These are phyloP conservation scores for Cydia strobilella DNA, from an alignment of 1,140 invertebrate species.

Conservation along the genomic window DNA sequence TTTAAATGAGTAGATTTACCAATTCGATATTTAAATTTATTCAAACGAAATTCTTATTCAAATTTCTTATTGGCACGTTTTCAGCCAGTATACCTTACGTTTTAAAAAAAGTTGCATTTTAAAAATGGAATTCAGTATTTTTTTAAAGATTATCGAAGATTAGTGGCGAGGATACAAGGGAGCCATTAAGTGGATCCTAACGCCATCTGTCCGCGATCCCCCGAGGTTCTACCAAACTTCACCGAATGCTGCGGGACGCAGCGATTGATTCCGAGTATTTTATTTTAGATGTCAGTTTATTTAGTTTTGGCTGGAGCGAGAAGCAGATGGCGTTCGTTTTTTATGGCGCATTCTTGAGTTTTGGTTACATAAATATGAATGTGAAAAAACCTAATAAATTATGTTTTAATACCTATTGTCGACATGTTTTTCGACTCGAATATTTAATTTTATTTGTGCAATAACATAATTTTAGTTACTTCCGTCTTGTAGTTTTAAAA, in stretches of 20 bases:
- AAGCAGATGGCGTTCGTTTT: neutral
- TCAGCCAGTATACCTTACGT: neutral
- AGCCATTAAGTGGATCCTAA: conserved; percentile 66
- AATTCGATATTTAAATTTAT: conserved; percentile 70
- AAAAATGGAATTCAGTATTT: neutral
- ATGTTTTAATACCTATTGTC: too few species aligned
- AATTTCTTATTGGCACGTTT: conserved; percentile 42
- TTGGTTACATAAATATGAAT: neutral
- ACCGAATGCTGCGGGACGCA: conserved; percentile 73
- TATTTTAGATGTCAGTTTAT: neutral
- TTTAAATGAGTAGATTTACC: neutral
- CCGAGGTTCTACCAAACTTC: conserved; percentile 69
- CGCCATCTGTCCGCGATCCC: conserved; percentile 77
- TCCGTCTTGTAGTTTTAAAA: too few species aligned
- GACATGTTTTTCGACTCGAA: too few species aligned
- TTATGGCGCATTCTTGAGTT: neutral
- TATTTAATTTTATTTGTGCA: too few species aligned
- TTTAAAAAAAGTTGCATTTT: conserved; percentile 9
- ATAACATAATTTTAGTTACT: too few species aligned
- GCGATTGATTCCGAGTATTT: conserved; percentile 31
- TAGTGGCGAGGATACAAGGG: conserved; percentile 43
- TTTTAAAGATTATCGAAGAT: neutral
- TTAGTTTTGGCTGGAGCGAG: neutral
- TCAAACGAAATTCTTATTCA: conserved; percentile 50
- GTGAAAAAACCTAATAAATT: too few species aligned